Evolutionary conservation across 2,888 invertebrate genomes (phyloP).

Genomic region (Sarcophaga carnaria): DNA sequence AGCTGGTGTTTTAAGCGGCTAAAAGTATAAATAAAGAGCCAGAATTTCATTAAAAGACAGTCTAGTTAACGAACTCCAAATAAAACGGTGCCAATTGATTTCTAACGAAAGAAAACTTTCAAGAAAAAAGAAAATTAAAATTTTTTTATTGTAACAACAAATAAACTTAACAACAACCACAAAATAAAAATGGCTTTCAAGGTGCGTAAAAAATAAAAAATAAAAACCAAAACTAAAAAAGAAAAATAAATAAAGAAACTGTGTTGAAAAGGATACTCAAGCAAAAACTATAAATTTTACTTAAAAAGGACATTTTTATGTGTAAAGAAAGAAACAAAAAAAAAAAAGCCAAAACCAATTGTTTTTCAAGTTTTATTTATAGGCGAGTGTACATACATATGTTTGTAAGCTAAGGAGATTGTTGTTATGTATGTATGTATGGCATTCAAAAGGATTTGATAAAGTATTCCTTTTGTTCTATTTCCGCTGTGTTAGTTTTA

Average conservation of each 20-base stretch:
- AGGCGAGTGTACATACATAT: no score
- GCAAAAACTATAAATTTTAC: not conserved
- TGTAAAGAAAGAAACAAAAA: not conserved
- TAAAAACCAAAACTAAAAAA: conserved; percentile 2
- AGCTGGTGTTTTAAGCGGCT: conserved; percentile 16
- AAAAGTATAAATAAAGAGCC: conserved; percentile 66
- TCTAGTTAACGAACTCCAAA: conserved; percentile 54
- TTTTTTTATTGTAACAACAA: conserved; percentile 18
- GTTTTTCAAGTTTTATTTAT: no score
- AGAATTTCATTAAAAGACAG: conserved; percentile 60
- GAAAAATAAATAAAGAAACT: not conserved
- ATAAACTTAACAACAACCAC: conserved; percentile 40
- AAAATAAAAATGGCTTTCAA: conserved; percentile 67
- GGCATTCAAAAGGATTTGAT: no score
- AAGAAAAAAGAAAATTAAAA: conserved; percentile 36
- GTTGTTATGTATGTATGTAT: no score
- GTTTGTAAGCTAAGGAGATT: no score
- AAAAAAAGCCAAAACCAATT: not conserved
- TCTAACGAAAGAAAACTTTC: not conserved
- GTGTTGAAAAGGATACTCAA: not conserved
- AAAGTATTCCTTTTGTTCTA: not conserved
- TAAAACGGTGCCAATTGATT: conserved; percentile 56
- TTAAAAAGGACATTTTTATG: conserved; percentile 52
- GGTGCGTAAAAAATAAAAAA: conserved; percentile 61
- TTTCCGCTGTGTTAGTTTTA: not conserved